Evolutionary conservation across 2,888 invertebrate genomes (phyloP), one percentile per base, ranked within the genome.

Genomic region (Galeruca laticollis): DNA sequence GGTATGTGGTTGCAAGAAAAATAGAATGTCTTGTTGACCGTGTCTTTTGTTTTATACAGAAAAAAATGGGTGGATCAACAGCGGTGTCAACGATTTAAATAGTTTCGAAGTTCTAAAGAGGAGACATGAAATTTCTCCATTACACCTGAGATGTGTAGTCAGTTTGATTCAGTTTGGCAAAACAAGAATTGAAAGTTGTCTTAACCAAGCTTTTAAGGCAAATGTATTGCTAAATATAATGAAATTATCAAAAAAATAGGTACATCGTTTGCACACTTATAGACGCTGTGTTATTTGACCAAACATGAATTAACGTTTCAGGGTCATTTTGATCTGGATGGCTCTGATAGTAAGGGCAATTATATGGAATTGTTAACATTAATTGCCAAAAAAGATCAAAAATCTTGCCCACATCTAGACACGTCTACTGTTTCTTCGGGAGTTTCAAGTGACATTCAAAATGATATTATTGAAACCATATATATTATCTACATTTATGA

Each of bases 401-500:
- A 21, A 62, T 67, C 60, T 60, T 60, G 60, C 33, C 67, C 43
- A 43, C 47, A 21, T 57, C 33, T 68, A 68, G 68, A 68, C 51
- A 68, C 68, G 56, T 68, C 62, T 37, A 63, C 62, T 52, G 68
- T 52, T 68, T 68, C 63, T 35, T 64, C 68, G 51, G 68, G 62
- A 61, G 63, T 65, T 69, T 69, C 64, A 54, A 69, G 37, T 62
- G 68, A 68, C 68, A 61, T 63, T 62, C 68, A 62, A 68, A 61
- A n/a, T n/a, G n/a, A n/a, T n/a, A n/a, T n/a, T n/a, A n/a, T n/a
- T n/a, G n/a, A n/a, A n/a, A n/a, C n/a, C n/a, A n/a, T n/a, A n/a
- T n/a, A n/a, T n/a, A 67, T 35, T 68, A 68, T 68, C 62, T 56
- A 68, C 68, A 67, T 68, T 68, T 61, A 63, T 66, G 62, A 68